Evolutionary conservation across 2,888 invertebrate genomes (phyloP).

Genomic region (Kuschelorhynchus macadamiae): DNA sequence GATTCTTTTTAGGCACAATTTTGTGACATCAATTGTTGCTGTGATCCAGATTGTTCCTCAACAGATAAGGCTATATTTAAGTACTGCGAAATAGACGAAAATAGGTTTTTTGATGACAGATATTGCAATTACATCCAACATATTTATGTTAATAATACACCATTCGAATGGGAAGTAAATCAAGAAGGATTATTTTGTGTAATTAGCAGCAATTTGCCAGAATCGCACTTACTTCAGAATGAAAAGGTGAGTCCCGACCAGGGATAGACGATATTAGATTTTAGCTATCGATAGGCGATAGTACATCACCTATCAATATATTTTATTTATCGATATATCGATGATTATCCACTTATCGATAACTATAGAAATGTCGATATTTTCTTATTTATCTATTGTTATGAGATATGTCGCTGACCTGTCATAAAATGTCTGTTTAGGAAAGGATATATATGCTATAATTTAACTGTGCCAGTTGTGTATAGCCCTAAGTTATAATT

Average conservation of each 20-base stretch:
- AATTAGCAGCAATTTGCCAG: slow-evolving; percentile 72
- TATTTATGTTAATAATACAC: slow-evolving; percentile 72
- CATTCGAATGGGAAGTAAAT: slow-evolving; percentile 63
- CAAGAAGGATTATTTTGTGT: slow-evolving; percentile 74
- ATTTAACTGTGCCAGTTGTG: too few species aligned
- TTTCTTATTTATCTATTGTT: too few species aligned
- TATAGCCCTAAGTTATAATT: too few species aligned
- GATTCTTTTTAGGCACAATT: slow-evolving; percentile 72
- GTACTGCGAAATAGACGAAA: slow-evolving; percentile 70
- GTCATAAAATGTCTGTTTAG: too few species aligned
- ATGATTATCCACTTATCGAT: neutral
- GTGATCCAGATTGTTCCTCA: slow-evolving; percentile 81
- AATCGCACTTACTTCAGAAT: slow-evolving; percentile 62
- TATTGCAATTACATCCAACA: slow-evolving; percentile 73
- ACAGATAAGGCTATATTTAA: slow-evolving; percentile 75
- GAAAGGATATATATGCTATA: too few species aligned
- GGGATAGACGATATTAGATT: neutral
- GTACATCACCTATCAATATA: too few species aligned
- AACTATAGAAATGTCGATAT: too few species aligned
- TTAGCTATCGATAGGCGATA: too few species aligned
- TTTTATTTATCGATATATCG: too few species aligned
- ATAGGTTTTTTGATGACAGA: slow-evolving; percentile 64
- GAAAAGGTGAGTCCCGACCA: slow-evolving; percentile 56
- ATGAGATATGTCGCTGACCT: too few species aligned
- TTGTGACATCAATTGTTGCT: slow-evolving; percentile 90